Conservation (phyloP, 2,888 invertebrate genomes). For the Corbicula japonica region DNA sequence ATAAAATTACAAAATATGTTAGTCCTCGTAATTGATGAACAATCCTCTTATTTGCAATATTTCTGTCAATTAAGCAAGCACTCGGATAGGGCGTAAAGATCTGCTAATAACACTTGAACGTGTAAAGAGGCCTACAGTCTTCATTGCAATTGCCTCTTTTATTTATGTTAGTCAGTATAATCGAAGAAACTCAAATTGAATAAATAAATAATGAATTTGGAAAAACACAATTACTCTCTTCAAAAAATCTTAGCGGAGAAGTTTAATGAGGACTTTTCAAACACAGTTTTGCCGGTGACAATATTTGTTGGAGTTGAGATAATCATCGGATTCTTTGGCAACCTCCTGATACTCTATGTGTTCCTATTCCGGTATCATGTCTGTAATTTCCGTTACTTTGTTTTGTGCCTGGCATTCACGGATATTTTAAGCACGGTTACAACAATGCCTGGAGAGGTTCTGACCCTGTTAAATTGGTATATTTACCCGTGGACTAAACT, state of each 20-base stretch:
- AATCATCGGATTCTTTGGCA: slow-evolving; percentile 37
- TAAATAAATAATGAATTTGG: too few relatives aligned
- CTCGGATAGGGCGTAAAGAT: too few relatives aligned
- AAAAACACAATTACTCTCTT: too few relatives aligned
- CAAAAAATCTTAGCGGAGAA: slow-evolving; percentile 3
- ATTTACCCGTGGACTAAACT: slow-evolving; percentile 17
- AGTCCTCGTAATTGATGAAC: too few relatives aligned
- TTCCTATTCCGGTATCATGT: slow-evolving; percentile 23
- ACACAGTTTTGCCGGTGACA: slow-evolving; percentile 26
- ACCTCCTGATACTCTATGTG: slow-evolving; percentile 22
- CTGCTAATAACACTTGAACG: too few relatives aligned
- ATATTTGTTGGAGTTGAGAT: slow-evolving; percentile 38
- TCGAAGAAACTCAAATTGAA: too few relatives aligned
- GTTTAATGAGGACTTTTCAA: slow-evolving; percentile 31
- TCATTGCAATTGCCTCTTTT: too few relatives aligned
- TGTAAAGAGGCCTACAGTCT: too few relatives aligned
- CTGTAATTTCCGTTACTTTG: slow-evolving; percentile 46
- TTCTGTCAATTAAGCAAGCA: too few relatives aligned
- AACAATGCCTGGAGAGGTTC: slow-evolving; percentile 49
- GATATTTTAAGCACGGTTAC: slow-evolving; percentile 39
- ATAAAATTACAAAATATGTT: too few relatives aligned
- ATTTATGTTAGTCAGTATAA: too few relatives aligned
- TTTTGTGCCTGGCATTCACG: slow-evolving; percentile 29
- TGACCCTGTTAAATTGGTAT: slow-evolving; percentile 45
- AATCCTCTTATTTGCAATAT: too few relatives aligned